Percentiles rank a stretch among this genome's conserved stretches.
Conservation (phyloP, 2,888 invertebrate species). For the Parapristionchus giblindavisi region DNA sequence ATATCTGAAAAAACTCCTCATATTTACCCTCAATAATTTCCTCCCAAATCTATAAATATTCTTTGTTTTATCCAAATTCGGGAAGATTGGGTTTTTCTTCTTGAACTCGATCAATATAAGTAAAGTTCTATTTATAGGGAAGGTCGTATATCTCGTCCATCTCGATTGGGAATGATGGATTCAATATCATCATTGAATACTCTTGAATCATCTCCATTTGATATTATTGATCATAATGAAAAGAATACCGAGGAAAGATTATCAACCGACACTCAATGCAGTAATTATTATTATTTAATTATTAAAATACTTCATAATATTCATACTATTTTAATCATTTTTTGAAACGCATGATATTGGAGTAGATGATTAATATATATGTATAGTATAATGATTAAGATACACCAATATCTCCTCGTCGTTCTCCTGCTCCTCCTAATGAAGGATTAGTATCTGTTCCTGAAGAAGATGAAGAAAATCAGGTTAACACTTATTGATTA, state of each 20-base stretch:
- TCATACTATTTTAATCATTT: too few relatives aligned
- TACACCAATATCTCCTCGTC: constrained; percentile 9
- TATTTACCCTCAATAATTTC: too few relatives aligned
- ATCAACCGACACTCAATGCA: too few relatives aligned
- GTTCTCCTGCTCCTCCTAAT: constrained; percentile 1
- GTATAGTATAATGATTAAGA: background rate
- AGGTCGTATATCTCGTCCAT: constrained; percentile 24
- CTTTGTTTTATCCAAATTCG: too few relatives aligned
- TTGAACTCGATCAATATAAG: background rate
- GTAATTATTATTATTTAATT: too few relatives aligned
- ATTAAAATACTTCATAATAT: too few relatives aligned
- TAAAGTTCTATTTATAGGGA: background rate
- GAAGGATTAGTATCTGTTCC: background rate
- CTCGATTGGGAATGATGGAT: constrained; percentile 21
- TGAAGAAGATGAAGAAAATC: constrained; percentile 30
- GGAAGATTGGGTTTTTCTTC: too few relatives aligned
- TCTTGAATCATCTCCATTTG: background rate
- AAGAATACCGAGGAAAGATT: too few relatives aligned
- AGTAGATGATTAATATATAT: too few relatives aligned
- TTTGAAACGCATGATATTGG: too few relatives aligned
- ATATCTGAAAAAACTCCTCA: too few relatives aligned
- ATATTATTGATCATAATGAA: background rate
- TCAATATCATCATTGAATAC: constrained; percentile 11
- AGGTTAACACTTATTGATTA: background rate
- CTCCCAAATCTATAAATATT: too few relatives aligned